Conservation (phyloP, 2,797 vertebrate genomes). For the Ciconia nigra region DNA sequence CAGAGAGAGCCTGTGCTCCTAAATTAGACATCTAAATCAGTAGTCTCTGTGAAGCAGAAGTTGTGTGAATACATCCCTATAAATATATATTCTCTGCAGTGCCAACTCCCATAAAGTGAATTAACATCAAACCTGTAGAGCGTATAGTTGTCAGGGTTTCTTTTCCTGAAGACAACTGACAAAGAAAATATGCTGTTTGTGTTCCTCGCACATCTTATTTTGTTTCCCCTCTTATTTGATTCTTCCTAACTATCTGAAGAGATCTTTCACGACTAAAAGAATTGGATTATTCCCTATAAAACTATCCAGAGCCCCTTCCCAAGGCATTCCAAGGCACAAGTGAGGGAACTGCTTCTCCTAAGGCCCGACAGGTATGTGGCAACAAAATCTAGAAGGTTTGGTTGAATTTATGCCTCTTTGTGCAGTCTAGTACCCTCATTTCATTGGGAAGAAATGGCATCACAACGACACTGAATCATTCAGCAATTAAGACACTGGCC, state of each 20-base stretch:
- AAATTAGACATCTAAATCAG: conserved; percentile 14
- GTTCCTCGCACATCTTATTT: background rate
- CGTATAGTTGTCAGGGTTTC: background rate
- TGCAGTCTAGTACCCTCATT: background rate
- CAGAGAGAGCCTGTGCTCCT: background rate
- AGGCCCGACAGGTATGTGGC: background rate
- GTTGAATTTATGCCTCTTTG: background rate
- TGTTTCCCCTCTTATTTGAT: background rate
- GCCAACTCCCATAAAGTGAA: background rate
- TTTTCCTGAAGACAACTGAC: background rate
- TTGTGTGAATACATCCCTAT: background rate
- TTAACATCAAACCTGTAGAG: background rate
- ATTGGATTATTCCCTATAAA: background rate
- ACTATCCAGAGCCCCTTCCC: background rate
- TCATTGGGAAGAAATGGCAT: background rate
- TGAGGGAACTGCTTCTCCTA: background rate
- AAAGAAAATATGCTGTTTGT: background rate
- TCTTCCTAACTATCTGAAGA: background rate
- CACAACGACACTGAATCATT: background rate
- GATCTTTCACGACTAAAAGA: background rate
- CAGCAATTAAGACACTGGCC: background rate
- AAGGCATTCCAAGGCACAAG: background rate
- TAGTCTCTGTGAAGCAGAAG: background rate
- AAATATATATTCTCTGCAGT: background rate
- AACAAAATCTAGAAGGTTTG: background rate